Base-by-base conservation (phyloP, 2,113 vertebrate genomes). In the Siniperca chuatsi region DNA sequence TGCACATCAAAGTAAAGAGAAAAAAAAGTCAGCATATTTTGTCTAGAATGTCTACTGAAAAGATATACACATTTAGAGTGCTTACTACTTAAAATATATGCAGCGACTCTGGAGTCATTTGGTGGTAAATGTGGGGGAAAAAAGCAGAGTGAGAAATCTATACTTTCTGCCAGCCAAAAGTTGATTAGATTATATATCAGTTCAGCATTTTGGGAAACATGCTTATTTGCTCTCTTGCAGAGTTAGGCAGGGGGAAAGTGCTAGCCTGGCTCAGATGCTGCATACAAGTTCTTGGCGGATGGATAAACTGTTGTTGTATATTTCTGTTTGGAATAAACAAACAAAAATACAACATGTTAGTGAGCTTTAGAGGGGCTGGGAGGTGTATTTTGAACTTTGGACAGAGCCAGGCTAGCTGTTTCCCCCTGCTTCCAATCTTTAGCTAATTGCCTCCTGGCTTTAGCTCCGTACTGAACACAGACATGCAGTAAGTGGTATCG, bases 1-100 rank as follows among this genome's bases (percentile, higher is more conserved):
- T 89, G 83, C 83, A 89, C 83, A 0, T 70, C 0, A 78, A 57
- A 65, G 54, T 42, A 65, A 50, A 48, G 18, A 52, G 18, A 15
- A 6, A 62, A 21, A 8, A 61, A 21, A 21, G 18, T 60, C 23
- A 42, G 37, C 15, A 1, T 58, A 6, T 60, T 20, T 50, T 35
- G 11, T 29, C 37, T 75, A 29, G 48, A 21, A 77, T 16, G 25
- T 25, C 25, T 9, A 40, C 5, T 37, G 13, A 58, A 21, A 11
- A 48, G 40, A 18, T n/a, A 10, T 16, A 58, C 8, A 25, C 3
- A 67, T 0, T 18, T 6, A n/a, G 54, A 73, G 75, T 69, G 64
- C 52, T 79, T 8, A 57, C 10, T 13, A 15, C 8, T 18, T 6
- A 21, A 67, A 1, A 8, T 72, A 29, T 40, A 35, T 25, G 35